Conservation (phyloP, 2,888 invertebrate species). For the Pristionchus exspectatus region DNA sequence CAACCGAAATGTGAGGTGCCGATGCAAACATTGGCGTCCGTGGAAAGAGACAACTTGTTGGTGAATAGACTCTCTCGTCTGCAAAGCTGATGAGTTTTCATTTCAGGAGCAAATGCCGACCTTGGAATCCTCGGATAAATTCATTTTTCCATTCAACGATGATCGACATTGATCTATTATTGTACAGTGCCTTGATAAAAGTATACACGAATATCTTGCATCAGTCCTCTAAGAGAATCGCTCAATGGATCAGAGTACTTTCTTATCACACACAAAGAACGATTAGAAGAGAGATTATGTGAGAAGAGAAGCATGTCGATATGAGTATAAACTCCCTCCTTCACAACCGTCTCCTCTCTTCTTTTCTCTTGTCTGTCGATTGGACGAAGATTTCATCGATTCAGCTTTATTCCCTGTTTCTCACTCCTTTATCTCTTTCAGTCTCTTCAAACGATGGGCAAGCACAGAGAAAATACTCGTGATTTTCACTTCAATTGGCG, state of each 20-base stretch:
- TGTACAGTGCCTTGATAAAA: constrained; percentile 17
- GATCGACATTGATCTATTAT: not conserved
- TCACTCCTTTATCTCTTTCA: not conserved
- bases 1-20: not conserved
- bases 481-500: constrained; percentile 43
- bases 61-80: not conserved
- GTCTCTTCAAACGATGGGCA: constrained; percentile 15
- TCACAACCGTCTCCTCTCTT: not conserved
- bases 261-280: constrained; percentile 6
- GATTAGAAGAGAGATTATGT: not conserved
- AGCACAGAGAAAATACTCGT: not conserved
- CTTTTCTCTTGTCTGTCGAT: not conserved
- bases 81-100: not conserved
- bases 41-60: constrained; percentile 14
- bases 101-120: not conserved
- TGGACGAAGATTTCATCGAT: not conserved
- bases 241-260: not conserved
- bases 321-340: not conserved
- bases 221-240: constrained; percentile 24
- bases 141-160: not conserved
- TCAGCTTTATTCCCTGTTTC: not conserved
- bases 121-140: constrained; percentile 19
- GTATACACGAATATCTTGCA: not conserved
- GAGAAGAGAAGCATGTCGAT: not conserved
- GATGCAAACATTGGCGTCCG: not conserved